Base-by-base conservation (phyloP, 2,888 invertebrate species). In the Andricus quercusramuli region DNA sequence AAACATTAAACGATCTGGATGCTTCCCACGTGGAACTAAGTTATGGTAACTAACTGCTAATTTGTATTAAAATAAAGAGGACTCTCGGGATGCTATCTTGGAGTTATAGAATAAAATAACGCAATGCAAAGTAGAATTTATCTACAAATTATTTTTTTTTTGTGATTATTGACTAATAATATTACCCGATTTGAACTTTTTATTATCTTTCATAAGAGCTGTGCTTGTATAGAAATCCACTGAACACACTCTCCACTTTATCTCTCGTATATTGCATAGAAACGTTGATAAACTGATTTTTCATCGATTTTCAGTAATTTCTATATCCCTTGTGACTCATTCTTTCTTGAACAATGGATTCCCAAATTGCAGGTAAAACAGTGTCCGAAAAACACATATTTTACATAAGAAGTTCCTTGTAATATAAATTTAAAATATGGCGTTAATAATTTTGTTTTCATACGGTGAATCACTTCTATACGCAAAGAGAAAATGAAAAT, bases 1-100 rank as follows among this genome's bases (percentile, higher is more conserved):
- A 77, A 77, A 41, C 37, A 51, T 25, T 79, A 77, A 77, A n/a
- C 65, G 79, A 79, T 79, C 66, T 37, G 29, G 76, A 79, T 64
- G 76, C 64, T 77, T 77, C 79, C 79, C 79, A 25, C 41, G 79
- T 77, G 51, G 25, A 29, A 77, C 64, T 22, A 32, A 51, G 29
- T 70, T 70, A 51, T 51, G 25, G 11, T 62, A 25, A 62, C 13
- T 62, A 62, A 62, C 25, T 62, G n/a, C 74, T 74, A 32, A 74
- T 74, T n/a, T 56, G 17, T 51, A 74, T 74, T 74, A 74, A 74
- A 74, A 74, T 56, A 32, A 56, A 74, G 74, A 32, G 74, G 51
- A n/a, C 74, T 56, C 51, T 74, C 17, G 56, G 41, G 74, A 51
- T 51, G 32, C 20, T 56, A 32, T 15, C 51, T 51, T 25, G 25